Evolutionary conservation across 2,888 invertebrate genomes (phyloP).

Genomic region (Blastobasis adustella): DNA sequence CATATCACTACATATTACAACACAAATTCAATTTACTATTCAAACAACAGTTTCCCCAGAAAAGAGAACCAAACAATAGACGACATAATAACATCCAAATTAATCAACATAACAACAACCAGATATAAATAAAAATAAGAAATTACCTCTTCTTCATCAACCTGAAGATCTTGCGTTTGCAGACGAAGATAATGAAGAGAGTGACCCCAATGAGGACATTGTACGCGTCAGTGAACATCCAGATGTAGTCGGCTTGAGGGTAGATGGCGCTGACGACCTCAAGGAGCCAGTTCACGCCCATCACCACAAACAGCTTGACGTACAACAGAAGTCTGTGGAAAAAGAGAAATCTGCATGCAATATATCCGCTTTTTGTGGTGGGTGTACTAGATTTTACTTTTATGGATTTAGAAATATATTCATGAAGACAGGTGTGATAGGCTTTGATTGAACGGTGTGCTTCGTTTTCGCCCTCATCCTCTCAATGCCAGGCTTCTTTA

Average conservation of each 20-base stretch:
- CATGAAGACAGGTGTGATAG: too few relatives aligned
- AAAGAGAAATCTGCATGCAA: too few relatives aligned
- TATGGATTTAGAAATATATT: too few relatives aligned
- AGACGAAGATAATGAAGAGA: slow-evolving; percentile 83
- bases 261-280: slow-evolving; percentile 79
- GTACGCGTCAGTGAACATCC: slow-evolving; percentile 78
- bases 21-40: neutral
- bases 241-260: slow-evolving; percentile 59
- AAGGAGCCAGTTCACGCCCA: slow-evolving; percentile 85
- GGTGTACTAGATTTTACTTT: neutral
- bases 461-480: too few relatives aligned
- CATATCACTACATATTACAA: neutral
- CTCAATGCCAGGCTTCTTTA: too few relatives aligned
- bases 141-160: slow-evolving; percentile 74
- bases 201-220: slow-evolving; percentile 81
- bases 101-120: neutral
- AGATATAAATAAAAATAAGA: neutral
- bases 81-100: neutral
- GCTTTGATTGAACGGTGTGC: too few relatives aligned
- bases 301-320: slow-evolving; percentile 80
- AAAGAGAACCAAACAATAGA: neutral
- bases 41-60: neutral
- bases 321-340: slow-evolving; percentile 78
- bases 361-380: too few relatives aligned
- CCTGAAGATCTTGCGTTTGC: slow-evolving; percentile 79